phyloP scores from a whole-genome alignment of 2,797 vertebrate genomes.

The Paedocypris micromegethes region DNA sequence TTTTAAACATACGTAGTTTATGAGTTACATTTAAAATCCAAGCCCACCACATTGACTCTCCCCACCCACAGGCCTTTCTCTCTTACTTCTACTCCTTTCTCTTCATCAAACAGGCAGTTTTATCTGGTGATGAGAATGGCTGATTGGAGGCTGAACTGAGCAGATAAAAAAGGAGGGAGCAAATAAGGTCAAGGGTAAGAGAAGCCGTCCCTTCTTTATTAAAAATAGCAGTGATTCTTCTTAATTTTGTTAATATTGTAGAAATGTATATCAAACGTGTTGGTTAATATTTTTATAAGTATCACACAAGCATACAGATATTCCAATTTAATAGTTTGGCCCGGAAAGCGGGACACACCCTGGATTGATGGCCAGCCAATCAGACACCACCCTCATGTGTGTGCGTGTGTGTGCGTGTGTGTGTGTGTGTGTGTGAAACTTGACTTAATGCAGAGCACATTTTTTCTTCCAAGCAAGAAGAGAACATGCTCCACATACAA shows the following conservation, averaged over 20 bases:
- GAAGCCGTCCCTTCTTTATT: slow-evolving; percentile 17
- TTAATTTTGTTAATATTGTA: slow-evolving; percentile 2
- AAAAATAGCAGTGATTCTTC: slow-evolving; percentile 19
- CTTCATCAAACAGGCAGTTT: slow-evolving; percentile 37
- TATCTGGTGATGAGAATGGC: slow-evolving; percentile 44
- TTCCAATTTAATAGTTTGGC: too few species aligned
- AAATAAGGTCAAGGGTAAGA: slow-evolving; percentile 43
- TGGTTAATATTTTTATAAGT: too few species aligned
- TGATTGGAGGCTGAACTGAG: slow-evolving; percentile 35
- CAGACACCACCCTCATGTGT: too few species aligned
- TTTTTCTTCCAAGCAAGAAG: too few species aligned
- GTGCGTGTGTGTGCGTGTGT: too few species aligned
- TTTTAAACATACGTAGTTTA: slow-evolving; percentile 26
- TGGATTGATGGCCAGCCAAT: too few species aligned
- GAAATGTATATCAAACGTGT: too few species aligned
- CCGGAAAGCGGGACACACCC: too few species aligned
- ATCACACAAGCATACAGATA: too few species aligned
- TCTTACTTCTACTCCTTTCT: slow-evolving; percentile 5
- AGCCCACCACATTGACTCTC: slow-evolving; percentile 20
- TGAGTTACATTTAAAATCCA: slow-evolving; percentile 44
- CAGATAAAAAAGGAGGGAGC: slow-evolving; percentile 36
- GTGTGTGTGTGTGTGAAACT: too few species aligned
- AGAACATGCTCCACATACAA: too few species aligned
- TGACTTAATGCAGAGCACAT: too few species aligned
- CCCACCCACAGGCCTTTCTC: neutral